phyloP scores from a whole-genome alignment of 2,888 invertebrate genomes.

The Acanthacorydalis orientalis region DNA sequence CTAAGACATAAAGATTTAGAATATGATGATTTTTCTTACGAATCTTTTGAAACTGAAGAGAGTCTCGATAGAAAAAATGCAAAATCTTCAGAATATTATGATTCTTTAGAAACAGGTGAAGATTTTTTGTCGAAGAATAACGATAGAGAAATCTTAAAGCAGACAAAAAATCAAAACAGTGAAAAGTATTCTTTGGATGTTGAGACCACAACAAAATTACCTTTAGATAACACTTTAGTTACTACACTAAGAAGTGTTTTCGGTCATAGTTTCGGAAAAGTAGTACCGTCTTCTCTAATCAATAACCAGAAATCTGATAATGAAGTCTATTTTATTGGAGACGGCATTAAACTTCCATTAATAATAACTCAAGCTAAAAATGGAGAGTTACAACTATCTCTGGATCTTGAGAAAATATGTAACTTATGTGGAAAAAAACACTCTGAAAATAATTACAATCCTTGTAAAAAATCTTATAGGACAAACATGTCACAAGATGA shows the following conservation, averaged over 20 bases:
- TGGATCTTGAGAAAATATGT: slow-evolving; percentile 23
- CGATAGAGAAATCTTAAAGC: too few species aligned
- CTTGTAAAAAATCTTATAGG: too few species aligned
- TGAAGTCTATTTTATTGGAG: slow-evolving; percentile 19
- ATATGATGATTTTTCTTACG: too few species aligned
- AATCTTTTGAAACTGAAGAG: too few species aligned
- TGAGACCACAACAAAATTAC: background rate
- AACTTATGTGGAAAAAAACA: too few species aligned
- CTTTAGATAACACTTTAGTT: background rate
- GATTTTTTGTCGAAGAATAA: background rate
- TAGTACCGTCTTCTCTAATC: slow-evolving; percentile 1
- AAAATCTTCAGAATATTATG: background rate
- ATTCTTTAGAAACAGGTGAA: background rate
- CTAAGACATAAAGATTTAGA: too few species aligned
- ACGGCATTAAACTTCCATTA: slow-evolving; percentile 23
- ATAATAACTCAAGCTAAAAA: slow-evolving; percentile 18
- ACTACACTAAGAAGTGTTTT: slow-evolving; percentile 1
- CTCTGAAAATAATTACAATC: too few species aligned
- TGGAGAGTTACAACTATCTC: slow-evolving; percentile 20
- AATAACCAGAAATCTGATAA: slow-evolving; percentile 7
- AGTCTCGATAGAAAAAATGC: background rate
- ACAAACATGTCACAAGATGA: background rate
- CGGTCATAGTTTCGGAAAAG: slow-evolving; percentile 1
- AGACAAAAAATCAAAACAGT: background rate
- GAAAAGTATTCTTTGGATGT: background rate